Conservation (phyloP, 2,888 invertebrate genomes). For the Branchellion lobata region DNA sequence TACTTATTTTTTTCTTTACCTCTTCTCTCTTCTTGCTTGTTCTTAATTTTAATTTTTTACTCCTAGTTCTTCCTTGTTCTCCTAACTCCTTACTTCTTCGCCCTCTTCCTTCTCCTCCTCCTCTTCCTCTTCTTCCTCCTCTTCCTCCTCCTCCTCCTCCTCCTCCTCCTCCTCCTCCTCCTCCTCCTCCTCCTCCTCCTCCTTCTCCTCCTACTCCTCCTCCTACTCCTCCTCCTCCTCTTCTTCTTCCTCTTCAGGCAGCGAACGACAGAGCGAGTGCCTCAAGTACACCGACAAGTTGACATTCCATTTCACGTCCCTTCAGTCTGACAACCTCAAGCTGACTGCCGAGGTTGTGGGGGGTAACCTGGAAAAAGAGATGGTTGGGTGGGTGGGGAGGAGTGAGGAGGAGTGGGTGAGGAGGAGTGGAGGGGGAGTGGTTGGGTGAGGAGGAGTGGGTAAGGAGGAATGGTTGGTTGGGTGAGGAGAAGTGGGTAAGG, state of each 20-base stretch:
- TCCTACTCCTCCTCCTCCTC: no score
- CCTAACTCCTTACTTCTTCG: no score
- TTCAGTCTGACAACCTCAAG: constrained; percentile 31
- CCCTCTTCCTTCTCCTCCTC: no score
- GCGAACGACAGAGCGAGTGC: constrained; percentile 23
- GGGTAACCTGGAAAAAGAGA: neutral
- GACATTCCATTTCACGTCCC: neutral
- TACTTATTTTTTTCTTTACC: no score
- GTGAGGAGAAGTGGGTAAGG: neutral
- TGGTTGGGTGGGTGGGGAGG: neutral
- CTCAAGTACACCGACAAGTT: constrained; percentile 28
- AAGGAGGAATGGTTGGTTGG: neutral
- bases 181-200: no score
- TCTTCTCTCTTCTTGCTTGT: no score
- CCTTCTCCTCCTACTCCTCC: no score
- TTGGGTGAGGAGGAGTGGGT: neutral
- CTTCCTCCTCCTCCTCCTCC: no score
- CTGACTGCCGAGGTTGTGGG: constrained; percentile 10
- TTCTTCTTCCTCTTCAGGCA: neutral
- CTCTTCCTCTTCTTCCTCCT: no score
- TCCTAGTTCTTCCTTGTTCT: no score
- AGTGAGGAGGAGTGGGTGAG: neutral
- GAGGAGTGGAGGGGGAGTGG: neutral
- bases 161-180: no score
- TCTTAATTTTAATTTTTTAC: no score